phyloP scores from a whole-genome alignment of 2,888 invertebrate genomes.

The Lamellibrachia columna region DNA sequence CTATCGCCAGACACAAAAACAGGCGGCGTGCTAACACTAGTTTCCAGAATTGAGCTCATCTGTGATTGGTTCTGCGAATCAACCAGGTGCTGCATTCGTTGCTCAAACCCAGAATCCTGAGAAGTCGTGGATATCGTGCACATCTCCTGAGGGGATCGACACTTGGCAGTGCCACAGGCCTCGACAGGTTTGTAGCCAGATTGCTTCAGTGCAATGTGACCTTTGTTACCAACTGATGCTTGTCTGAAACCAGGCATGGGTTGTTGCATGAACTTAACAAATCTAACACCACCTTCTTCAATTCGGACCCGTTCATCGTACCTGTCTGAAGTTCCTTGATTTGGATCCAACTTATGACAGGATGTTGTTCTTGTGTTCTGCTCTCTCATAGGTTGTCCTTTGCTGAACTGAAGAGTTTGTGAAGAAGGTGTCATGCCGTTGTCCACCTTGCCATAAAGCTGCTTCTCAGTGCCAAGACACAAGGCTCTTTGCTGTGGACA shows the following conservation, averaged over 20 bases:
- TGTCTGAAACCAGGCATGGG: background rate
- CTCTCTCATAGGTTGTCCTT: background rate
- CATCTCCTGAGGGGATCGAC: background rate
- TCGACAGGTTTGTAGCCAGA: background rate
- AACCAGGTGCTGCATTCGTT: background rate
- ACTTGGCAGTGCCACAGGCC: background rate
- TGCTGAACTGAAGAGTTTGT: background rate
- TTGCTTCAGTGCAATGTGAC: background rate
- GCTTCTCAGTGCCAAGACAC: background rate
- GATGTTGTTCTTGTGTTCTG: background rate
- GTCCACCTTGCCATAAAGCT: background rate
- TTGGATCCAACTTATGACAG: background rate
- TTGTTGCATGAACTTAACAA: background rate
- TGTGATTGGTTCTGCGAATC: background rate
- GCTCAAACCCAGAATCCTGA: background rate
- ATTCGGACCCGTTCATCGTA: background rate
- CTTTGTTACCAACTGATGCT: background rate
- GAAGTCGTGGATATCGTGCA: background rate
- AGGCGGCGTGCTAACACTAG: background rate
- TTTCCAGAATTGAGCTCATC: background rate
- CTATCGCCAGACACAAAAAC: background rate
- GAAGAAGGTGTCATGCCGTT: background rate
- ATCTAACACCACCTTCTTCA: background rate
- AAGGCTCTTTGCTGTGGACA: background rate
- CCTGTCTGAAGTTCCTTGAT: background rate